Conservation (phyloP, 1,140 invertebrate genomes). For the Megathymus violae region DNA sequence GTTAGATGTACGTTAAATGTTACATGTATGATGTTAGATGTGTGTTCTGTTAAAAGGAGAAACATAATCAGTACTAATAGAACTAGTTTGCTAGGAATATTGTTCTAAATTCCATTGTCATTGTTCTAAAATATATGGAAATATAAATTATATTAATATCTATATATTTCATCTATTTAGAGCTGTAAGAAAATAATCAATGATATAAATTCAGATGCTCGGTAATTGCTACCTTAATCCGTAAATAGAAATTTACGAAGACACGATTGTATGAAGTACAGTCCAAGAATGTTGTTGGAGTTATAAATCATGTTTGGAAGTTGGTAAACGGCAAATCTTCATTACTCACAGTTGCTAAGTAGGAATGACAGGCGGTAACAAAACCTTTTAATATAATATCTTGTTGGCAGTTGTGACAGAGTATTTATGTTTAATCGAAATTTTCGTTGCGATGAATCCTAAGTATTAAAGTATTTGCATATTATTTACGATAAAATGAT, state of each 20-base stretch:
- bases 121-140: no score
- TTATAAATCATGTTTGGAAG: constrained; percentile 15
- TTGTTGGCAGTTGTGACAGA: neutral
- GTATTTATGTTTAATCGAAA: neutral
- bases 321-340: neutral
- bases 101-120: no score
- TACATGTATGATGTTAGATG: no score
- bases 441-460: neutral
- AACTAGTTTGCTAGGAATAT: no score
- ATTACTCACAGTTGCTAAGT: constrained; percentile 10
- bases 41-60: no score
- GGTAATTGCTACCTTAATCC: neutral
- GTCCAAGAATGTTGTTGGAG: neutral
- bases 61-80: no score
- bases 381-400: constrained; percentile 4
- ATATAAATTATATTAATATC: no score
- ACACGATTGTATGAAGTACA: constrained; percentile 9
- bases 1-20: no score
- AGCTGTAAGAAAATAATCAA: no score
- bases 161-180: no score
- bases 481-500: neutral
- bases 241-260: neutral
- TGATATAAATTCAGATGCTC: neutral
- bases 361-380: constrained; percentile 12
- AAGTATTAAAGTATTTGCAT: neutral